phyloP scores from a whole-genome alignment of 2,113 vertebrate genomes.

The Emberiza fucata region DNA sequence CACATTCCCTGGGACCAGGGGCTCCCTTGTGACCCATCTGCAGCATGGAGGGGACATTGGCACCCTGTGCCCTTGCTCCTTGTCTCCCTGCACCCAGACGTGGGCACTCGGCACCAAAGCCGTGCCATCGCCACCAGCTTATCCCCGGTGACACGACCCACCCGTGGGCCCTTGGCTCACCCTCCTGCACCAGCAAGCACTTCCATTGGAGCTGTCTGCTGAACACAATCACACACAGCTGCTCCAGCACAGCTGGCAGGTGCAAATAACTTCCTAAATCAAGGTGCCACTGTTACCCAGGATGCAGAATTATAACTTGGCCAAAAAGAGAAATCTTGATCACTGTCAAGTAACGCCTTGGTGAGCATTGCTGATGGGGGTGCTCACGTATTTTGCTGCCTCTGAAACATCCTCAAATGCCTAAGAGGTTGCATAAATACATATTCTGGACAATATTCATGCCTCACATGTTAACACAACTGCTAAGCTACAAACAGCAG shows the following conservation, averaged over 20 bases:
- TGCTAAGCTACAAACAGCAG: background rate
- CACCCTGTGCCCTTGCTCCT: background rate
- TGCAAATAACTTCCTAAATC: background rate
- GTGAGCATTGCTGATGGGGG: background rate
- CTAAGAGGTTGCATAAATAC: background rate
- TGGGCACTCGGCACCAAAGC: background rate
- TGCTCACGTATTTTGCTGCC: background rate
- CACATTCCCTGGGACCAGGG: accelerated
- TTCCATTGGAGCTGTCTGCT: background rate
- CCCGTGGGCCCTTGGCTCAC: background rate
- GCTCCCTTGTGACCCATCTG: accelerated
- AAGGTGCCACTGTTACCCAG: background rate
- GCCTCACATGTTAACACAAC: background rate
- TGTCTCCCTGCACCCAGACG: background rate
- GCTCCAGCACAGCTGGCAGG: background rate
- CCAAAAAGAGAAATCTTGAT: background rate
- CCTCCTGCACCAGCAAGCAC: background rate
- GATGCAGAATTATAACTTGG: background rate
- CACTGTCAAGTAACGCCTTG: background rate
- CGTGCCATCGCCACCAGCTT: accelerated
- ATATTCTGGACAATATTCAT: background rate
- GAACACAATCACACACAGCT: background rate
- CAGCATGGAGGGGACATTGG: background rate
- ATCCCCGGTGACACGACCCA: background rate
- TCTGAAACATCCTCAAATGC: background rate